Evolutionary conservation across 2,113 vertebrate species (phyloP).

Genomic region (Pterocles gutturalis): DNA sequence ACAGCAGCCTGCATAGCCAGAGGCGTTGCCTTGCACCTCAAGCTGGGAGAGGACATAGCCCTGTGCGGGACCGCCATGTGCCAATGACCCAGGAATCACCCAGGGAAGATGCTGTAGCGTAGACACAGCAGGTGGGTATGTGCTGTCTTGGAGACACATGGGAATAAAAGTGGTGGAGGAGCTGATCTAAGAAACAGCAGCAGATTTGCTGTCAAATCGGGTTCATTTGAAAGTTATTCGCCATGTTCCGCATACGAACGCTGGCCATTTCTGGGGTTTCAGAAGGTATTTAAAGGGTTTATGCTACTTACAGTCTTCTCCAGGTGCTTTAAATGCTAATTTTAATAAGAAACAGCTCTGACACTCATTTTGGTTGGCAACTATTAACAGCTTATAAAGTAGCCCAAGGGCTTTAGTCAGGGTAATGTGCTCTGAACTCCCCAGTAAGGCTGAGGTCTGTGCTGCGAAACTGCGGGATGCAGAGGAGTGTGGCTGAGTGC

Average conservation of each 20-base stretch:
- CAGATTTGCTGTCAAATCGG: not conserved
- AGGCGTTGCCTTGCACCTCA: not conserved
- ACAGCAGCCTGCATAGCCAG: fast-evolving
- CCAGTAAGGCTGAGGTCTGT: not conserved
- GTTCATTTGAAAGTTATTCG: not conserved
- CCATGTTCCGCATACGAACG: not conserved
- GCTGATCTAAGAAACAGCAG: not conserved
- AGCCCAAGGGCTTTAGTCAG: not conserved
- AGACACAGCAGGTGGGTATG: fast-evolving
- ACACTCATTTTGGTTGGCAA: slow-evolving; percentile 15
- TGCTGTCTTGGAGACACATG: not conserved
- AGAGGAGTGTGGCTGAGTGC: not conserved
- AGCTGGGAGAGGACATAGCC: not conserved
- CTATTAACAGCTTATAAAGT: not conserved
- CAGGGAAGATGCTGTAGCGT: not conserved
- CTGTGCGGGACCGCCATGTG: fast-evolving
- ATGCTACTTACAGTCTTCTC: not conserved
- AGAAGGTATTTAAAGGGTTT: not conserved
- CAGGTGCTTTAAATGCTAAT: not conserved
- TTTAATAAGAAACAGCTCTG: not conserved
- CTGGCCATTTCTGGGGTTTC: not conserved
- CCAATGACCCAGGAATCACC: not conserved
- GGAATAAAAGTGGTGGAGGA: not conserved
- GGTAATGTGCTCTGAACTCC: not conserved
- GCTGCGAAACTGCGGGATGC: not conserved